Conservation (phyloP, 2,797 vertebrate genomes). For the Gymnothorax reevesii region DNA sequence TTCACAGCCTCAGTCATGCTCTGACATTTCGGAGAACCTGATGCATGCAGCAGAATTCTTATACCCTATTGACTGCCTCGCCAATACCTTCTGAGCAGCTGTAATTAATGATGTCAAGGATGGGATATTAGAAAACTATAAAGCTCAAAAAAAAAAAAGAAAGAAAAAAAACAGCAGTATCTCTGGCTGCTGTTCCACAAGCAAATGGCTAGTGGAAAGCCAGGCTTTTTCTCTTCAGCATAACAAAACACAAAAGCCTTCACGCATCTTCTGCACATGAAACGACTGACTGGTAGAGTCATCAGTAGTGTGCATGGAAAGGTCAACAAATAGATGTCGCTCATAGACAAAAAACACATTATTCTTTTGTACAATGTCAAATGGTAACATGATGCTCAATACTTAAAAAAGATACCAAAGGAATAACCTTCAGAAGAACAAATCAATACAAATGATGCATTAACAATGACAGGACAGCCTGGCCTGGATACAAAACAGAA, state of each 20-base stretch:
- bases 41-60: slow-evolving; percentile 41
- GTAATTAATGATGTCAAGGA: slow-evolving; percentile 57
- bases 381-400: neutral
- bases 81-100: slow-evolving; percentile 56
- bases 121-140: slow-evolving; percentile 44
- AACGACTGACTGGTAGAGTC: neutral
- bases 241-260: neutral
- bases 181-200: neutral
- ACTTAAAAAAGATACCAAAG: neutral
- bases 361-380: neutral
- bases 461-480: neutral
- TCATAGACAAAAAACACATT: neutral
- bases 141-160: slow-evolving; percentile 47
- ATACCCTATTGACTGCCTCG: slow-evolving; percentile 57
- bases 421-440: slow-evolving; percentile 6
- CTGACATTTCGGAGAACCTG: slow-evolving; percentile 52
- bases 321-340: neutral
- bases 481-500: neutral
- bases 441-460: neutral
- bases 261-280: neutral
- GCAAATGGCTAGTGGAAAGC: slow-evolving; percentile 2
- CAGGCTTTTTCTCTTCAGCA: slow-evolving; percentile 16
- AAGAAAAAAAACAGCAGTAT: slow-evolving; percentile 37
- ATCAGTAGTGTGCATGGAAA: neutral
- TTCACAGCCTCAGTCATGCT: slow-evolving; percentile 34